Percentiles rank a stretch among this genome's conserved stretches.
Conservation (phyloP, 2,888 invertebrate genomes). For the Ennomos quercinarius region DNA sequence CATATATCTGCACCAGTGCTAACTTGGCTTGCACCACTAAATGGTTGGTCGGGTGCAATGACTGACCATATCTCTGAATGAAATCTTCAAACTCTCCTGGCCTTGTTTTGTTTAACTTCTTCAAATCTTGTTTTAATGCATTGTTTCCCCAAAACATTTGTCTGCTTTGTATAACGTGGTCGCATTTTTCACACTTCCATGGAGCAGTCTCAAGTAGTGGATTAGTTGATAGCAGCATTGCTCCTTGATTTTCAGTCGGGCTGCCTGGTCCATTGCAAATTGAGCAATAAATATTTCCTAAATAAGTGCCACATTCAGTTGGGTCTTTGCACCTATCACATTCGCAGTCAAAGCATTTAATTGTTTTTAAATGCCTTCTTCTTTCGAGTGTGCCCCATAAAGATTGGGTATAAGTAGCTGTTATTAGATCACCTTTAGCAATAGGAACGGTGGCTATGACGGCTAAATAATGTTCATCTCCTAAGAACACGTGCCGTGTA, state of each 20-base stretch:
- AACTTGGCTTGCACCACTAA: slow-evolving; percentile 89
- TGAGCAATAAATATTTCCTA: slow-evolving; percentile 88
- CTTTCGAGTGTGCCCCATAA: slow-evolving; percentile 89
- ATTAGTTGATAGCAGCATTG: slow-evolving; percentile 85
- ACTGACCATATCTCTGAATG: slow-evolving; percentile 86
- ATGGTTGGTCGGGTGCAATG: slow-evolving; percentile 88
- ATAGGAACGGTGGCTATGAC: slow-evolving; percentile 88
- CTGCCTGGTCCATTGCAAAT: slow-evolving; percentile 82
- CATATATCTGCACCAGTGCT: slow-evolving; percentile 89
- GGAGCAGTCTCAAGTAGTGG: slow-evolving; percentile 85
- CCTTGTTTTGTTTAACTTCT: slow-evolving; percentile 78
- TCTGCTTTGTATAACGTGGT: slow-evolving; percentile 81
- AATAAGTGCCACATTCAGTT: slow-evolving; percentile 87
- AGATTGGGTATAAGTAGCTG: slow-evolving; percentile 89
- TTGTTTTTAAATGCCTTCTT: slow-evolving; percentile 84
- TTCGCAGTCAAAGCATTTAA: slow-evolving; percentile 89
- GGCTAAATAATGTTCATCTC: slow-evolving; percentile 85
- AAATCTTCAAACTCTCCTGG: slow-evolving; percentile 87
- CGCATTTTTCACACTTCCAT: slow-evolving; percentile 89
- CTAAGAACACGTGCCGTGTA: slow-evolving; percentile 88
- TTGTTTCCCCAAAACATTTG: slow-evolving; percentile 87
- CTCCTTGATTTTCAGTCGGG: slow-evolving; percentile 53
- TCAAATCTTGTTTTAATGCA: slow-evolving; percentile 86
- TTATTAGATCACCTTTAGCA: slow-evolving; percentile 87
- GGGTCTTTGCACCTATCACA: slow-evolving; percentile 89